Conservation (phyloP, 2,797 vertebrate species). For the Neostethus bicornis region DNA sequence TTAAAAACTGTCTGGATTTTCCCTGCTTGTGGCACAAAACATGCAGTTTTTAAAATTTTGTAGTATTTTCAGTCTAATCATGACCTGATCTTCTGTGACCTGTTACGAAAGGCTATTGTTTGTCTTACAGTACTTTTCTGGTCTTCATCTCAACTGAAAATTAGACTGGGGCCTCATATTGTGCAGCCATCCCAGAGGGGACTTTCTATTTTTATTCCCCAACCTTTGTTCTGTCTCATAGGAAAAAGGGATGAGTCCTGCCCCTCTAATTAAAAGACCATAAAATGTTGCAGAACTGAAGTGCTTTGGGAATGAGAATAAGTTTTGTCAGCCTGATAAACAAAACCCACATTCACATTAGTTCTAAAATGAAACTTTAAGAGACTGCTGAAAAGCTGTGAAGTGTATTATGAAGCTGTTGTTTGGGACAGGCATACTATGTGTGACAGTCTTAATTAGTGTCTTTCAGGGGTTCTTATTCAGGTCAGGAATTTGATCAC, state of each 20-base stretch:
- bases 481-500: constrained; percentile 32
- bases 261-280: constrained; percentile 68
- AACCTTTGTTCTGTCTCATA: constrained; percentile 64
- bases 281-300: constrained; percentile 44
- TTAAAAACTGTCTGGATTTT: background rate
- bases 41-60: background rate
- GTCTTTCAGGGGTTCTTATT: constrained; percentile 23
- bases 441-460: constrained; percentile 45
- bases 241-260: constrained; percentile 47
- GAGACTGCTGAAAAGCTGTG: constrained; percentile 18
- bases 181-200: constrained; percentile 60
- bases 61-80: background rate
- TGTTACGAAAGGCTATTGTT: constrained; percentile 25
- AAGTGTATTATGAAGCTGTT: constrained; percentile 34
- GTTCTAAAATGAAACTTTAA: constrained; percentile 32
- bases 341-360: constrained; percentile 38
- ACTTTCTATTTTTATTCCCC: constrained; percentile 66
- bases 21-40: background rate
- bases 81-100: constrained; percentile 12
- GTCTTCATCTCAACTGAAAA: constrained; percentile 43
- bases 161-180: constrained; percentile 64
- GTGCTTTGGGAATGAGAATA: constrained; percentile 39
- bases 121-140: constrained; percentile 30
- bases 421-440: constrained; percentile 25
- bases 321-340: constrained; percentile 36